Evolutionary conservation across 2,797 vertebrate species (phyloP).

Genomic region (Melanotaenia maccullochi): DNA sequence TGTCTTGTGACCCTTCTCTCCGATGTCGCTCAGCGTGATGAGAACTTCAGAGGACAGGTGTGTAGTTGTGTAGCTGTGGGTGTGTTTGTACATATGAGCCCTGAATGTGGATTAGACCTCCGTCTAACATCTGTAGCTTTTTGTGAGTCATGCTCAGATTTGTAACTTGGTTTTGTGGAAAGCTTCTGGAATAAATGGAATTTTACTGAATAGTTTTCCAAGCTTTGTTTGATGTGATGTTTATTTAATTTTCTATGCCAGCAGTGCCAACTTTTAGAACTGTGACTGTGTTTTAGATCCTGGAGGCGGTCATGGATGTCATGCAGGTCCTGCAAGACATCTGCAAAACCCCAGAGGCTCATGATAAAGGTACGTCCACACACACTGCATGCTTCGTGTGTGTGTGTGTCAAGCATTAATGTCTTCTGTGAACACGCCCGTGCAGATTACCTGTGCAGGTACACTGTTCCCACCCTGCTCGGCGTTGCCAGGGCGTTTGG

Average conservation of each 20-base stretch:
- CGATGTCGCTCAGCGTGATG: slow-evolving; percentile 92
- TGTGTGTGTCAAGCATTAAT: not conserved
- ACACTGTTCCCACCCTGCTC: slow-evolving; percentile 91
- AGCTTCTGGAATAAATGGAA: too few species aligned
- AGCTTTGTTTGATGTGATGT: too few species aligned
- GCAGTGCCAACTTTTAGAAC: not conserved
- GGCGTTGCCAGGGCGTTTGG: slow-evolving; percentile 95
- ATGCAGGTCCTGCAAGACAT: slow-evolving; percentile 90
- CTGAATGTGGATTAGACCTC: not conserved
- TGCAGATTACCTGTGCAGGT: slow-evolving; percentile 92
- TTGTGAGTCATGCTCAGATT: not conserved
- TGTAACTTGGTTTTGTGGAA: not conserved
- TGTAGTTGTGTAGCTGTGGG: slow-evolving; percentile 21
- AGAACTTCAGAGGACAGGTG: slow-evolving; percentile 89
- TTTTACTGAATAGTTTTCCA: too few species aligned
- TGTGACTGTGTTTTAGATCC: slow-evolving; percentile 80
- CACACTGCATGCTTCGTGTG: not conserved
- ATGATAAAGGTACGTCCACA: slow-evolving; percentile 89
- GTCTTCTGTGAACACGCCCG: not conserved
- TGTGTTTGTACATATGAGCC: not conserved
- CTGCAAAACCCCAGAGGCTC: slow-evolving; percentile 89
- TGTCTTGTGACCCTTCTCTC: slow-evolving; percentile 92
- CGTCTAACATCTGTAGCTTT: not conserved
- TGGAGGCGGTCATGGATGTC: slow-evolving; percentile 90
- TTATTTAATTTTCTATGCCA: too few species aligned